Evolutionary conservation across 2,888 invertebrate genomes (phyloP).

Genomic region (Ochlodes sylvanus): DNA sequence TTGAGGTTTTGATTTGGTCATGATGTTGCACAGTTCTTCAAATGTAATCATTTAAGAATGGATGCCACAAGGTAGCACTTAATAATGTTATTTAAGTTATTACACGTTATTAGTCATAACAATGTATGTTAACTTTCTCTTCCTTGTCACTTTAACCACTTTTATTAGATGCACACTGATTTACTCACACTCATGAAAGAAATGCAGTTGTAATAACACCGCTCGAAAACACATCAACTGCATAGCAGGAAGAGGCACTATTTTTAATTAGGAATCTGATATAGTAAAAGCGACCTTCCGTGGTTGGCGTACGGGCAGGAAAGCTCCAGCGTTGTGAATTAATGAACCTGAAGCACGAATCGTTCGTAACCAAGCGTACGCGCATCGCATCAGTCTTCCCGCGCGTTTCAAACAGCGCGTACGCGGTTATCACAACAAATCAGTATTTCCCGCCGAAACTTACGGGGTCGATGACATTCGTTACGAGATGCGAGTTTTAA

Average conservation of each 20-base stretch:
- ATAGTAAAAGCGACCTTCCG: slow-evolving; percentile 81
- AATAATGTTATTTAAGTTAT: background rate
- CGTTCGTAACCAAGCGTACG: slow-evolving; percentile 58
- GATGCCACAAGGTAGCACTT: no score
- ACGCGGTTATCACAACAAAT: slow-evolving; percentile 52
- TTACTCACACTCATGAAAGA: slow-evolving; percentile 26
- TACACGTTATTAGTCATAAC: background rate
- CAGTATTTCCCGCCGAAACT: slow-evolving; percentile 36
- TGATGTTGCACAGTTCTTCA: no score
- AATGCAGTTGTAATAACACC: slow-evolving; percentile 31
- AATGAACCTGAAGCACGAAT: slow-evolving; percentile 75
- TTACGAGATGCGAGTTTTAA: slow-evolving; percentile 44
- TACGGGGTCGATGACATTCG: slow-evolving; percentile 46
- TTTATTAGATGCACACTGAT: slow-evolving; percentile 11
- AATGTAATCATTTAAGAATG: no score
- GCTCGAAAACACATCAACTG: slow-evolving; percentile 34
- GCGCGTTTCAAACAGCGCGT: slow-evolving; percentile 70
- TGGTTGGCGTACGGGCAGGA: slow-evolving; percentile 73
- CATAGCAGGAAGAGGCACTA: slow-evolving; percentile 56
- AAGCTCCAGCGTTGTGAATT: slow-evolving; percentile 78
- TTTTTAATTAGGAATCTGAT: slow-evolving; percentile 82
- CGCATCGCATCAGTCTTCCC: slow-evolving; percentile 73
- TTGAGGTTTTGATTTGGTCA: no score
- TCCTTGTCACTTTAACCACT: slow-evolving; percentile 18
- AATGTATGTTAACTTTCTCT: slow-evolving; percentile 16